Percentiles rank a stretch among this genome's conserved stretches.
Evolutionary conservation across 2,888 invertebrate genomes (phyloP).

Genomic region (Merodon equestris): DNA sequence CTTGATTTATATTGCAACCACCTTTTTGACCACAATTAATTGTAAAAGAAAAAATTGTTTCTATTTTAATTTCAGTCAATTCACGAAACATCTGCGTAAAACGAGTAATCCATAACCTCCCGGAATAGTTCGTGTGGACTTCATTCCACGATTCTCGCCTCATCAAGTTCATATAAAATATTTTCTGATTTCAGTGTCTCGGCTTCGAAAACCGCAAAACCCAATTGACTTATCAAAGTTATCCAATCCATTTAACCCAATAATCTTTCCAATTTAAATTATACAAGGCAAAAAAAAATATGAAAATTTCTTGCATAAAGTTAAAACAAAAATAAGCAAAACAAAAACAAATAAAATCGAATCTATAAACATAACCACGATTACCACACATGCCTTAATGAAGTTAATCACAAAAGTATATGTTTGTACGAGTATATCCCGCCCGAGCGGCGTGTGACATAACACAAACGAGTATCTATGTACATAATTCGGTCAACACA

Average conservation of each 20-base stretch:
- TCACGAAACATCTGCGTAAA: too few species aligned
- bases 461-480: slow-evolving; percentile 34
- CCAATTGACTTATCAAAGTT: slow-evolving; percentile 17
- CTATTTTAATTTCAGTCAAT: too few species aligned
- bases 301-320: slow-evolving; percentile 40
- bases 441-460: slow-evolving; percentile 27
- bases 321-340: slow-evolving; percentile 26
- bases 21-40: too few species aligned
- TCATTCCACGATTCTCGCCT: too few species aligned
- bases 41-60: too few species aligned
- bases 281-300: slow-evolving; percentile 25
- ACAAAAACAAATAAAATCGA: slow-evolving; percentile 15
- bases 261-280: slow-evolving; percentile 46
- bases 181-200: too few species aligned
- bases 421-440: not conserved
- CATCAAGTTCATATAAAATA: too few species aligned
- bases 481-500: slow-evolving; percentile 62
- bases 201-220: not conserved
- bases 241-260: slow-evolving; percentile 38
- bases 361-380: slow-evolving; percentile 58
- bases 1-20: too few species aligned
- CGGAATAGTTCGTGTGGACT: too few species aligned
- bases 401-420: slow-evolving; percentile 42
- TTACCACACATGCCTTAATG: slow-evolving; percentile 60
- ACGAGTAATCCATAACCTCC: too few species aligned